phyloP scores from a whole-genome alignment of 2,113 vertebrate species.

The Climacteris rufus region DNA sequence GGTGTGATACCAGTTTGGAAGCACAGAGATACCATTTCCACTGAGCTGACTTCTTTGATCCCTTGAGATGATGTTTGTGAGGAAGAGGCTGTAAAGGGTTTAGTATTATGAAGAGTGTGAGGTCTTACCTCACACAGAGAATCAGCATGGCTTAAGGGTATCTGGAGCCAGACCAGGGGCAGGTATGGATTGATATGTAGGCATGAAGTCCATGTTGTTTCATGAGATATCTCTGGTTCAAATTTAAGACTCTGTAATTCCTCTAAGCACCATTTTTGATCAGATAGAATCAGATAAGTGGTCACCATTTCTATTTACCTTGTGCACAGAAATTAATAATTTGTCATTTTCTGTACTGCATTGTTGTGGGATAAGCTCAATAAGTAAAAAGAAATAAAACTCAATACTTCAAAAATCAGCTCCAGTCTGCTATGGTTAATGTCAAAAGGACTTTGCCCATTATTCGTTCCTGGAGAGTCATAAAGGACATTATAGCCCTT shows the following conservation, averaged over 20 bases:
- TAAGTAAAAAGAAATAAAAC: not conserved
- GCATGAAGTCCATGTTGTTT: not conserved
- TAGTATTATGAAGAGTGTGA: not conserved
- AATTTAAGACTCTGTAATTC: not conserved
- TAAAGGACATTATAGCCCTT: not conserved
- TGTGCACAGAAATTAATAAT: not conserved
- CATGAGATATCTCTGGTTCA: not conserved
- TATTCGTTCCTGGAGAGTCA: not conserved
- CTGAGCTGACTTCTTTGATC: not conserved
- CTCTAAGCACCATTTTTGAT: not conserved
- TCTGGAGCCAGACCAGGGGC: not conserved
- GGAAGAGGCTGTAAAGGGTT: not conserved
- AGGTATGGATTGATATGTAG: not conserved
- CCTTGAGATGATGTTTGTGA: not conserved
- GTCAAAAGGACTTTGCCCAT: not conserved
- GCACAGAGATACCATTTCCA: not conserved
- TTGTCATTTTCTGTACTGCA: not conserved
- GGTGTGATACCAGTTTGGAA: not conserved
- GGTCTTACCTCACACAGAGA: not conserved
- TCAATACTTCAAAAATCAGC: not conserved
- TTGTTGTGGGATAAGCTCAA: not conserved
- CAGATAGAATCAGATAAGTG: not conserved
- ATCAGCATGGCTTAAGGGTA: not conserved
- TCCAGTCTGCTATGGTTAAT: not conserved
- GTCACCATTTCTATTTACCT: not conserved